Conservation (phyloP, 2,797 vertebrate genomes). For the Falco rusticolus region DNA sequence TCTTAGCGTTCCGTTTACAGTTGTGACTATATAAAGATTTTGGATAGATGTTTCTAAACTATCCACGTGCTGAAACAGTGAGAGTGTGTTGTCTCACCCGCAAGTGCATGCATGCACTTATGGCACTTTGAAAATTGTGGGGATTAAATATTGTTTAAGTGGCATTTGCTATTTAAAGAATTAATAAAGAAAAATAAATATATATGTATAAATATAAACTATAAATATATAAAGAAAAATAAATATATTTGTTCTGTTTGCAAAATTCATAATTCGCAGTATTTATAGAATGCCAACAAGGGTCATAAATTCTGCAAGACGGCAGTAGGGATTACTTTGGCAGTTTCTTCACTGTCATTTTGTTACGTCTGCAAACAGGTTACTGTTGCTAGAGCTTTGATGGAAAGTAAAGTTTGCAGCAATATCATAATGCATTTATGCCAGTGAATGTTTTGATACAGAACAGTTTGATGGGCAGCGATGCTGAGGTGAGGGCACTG, state of each 20-base stretch:
- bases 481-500: not conserved
- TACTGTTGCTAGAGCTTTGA: not conserved
- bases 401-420: not conserved
- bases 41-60: not conserved
- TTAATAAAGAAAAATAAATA: not conserved
- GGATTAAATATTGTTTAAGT: not conserved
- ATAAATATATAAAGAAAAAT: not conserved
- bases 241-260: not conserved
- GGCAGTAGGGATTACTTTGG: not conserved
- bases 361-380: rapidly evolving
- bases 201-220: too few relatives aligned
- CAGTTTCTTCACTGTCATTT: not conserved
- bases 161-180: not conserved
- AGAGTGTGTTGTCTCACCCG: not conserved
- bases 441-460: not conserved
- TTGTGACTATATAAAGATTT: not conserved
- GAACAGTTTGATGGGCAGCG: not conserved
- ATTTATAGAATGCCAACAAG: not conserved
- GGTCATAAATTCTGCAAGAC: not conserved
- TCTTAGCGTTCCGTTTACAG: not conserved
- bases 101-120: not conserved
- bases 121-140: not conserved
- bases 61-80: not conserved
- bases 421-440: not conserved
- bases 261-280: not conserved